Evolutionary conservation across 2,113 vertebrate species (phyloP), one percentile per base, ranked within the genome.

Genomic region (Strix aluco): DNA sequence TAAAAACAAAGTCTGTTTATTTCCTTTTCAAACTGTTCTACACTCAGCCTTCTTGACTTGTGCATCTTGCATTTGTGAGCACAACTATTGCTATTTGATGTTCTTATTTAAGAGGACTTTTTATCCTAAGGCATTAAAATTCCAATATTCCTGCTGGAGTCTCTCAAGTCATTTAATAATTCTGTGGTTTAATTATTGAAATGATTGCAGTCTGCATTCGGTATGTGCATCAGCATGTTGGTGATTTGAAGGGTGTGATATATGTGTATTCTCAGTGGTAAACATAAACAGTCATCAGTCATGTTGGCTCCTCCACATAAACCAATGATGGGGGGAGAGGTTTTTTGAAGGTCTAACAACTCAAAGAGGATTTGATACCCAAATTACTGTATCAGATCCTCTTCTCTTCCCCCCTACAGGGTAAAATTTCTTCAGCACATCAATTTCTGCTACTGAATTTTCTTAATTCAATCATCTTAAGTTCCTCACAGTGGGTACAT

Each of bases 121-220:
- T 83, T 86, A 88, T 83, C 49, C 46, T 63, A 32, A 86, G 38
- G 8, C 54, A 66, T 91, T 89, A 71, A 86, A 89, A 91, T 91
- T 84, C 54, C 55, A 83, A 7, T 90, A 90, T 78, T 92, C n/a
- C 32, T 94, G 6, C 42, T 82, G 40, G 25, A 82, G 10, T 62
- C 10, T 84, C 80, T 75, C 49, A 91, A 51, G 46, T 63, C 1
- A 1, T 78, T 85, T 87, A 89, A 77, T 94, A 94, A 79, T 92
- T 96, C 69, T 81, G 40, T 87, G 30, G 23, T 86, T 92, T 94
- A 81, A 82, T 93, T 93, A 96, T 78, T 88, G 65, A 93, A 88
- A 73, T 75, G 1, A 84, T 91, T 79, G 42, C 51, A 82, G 34
- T 88, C 82, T 92, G 40, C 34, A 59, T 74, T 86, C 42, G 63